A percentile compares a stretch with the other conserved stretches of the same genome.
Evolutionary conservation across 2,888 invertebrate species (phyloP).

Genomic region (Lasioglossum pauxillum): DNA sequence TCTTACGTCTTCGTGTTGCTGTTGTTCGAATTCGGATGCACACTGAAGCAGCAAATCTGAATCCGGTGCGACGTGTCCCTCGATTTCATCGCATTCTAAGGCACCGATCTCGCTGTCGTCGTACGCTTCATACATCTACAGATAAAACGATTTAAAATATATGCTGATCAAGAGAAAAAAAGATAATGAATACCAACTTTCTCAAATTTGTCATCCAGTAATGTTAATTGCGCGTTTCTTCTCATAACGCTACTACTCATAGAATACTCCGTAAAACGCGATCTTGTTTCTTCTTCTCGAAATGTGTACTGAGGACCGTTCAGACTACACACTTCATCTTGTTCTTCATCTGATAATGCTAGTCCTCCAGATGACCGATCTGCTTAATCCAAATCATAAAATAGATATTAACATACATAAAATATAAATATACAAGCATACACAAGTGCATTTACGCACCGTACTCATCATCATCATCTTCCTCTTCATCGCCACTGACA

Average conservation of each 20-base stretch:
- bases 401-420: slow-evolving; percentile 6
- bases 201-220: slow-evolving; percentile 96
- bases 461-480: slow-evolving; percentile 81
- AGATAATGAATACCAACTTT: slow-evolving; percentile 86
- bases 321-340: slow-evolving; percentile 84
- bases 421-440: no score
- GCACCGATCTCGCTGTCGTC: slow-evolving; percentile 96
- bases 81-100: slow-evolving; percentile 95
- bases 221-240: slow-evolving; percentile 92
- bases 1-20: slow-evolving; percentile 83
- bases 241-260: slow-evolving; percentile 96
- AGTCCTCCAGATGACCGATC: slow-evolving; percentile 80
- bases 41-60: slow-evolving; percentile 90
- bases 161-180: neutral
- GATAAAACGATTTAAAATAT: slow-evolving; percentile 51
- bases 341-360: slow-evolving; percentile 79
- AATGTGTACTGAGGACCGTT: slow-evolving; percentile 85
- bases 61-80: slow-evolving; percentile 90
- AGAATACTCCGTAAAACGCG: slow-evolving; percentile 96
- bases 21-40: slow-evolving; percentile 91
- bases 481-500: slow-evolving; percentile 80
- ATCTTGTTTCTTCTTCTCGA: slow-evolving; percentile 91
- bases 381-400: slow-evolving; percentile 84
- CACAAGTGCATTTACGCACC: slow-evolving; percentile 47
- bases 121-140: slow-evolving; percentile 91